A percentile compares a stretch with the other conserved stretches of the same genome.
Evolutionary conservation across 2,113 vertebrate species (phyloP).

Genomic region (Oxyruncus cristatus): DNA sequence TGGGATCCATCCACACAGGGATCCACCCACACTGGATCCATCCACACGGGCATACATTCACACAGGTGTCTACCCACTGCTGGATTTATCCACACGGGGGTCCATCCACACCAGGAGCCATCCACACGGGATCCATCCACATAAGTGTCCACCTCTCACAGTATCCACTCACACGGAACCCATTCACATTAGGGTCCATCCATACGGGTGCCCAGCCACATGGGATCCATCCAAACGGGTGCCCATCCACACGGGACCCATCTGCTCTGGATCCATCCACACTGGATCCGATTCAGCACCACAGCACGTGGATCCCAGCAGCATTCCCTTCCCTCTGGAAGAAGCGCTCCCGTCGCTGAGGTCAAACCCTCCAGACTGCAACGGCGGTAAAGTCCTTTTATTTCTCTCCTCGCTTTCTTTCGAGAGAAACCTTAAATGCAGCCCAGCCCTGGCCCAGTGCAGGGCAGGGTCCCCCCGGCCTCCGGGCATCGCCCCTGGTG

Average conservation of each 20-base stretch:
- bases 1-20: background rate
- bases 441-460: background rate
- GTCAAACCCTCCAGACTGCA: background rate
- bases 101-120: background rate
- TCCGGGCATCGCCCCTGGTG: background rate
- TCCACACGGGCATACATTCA: background rate
- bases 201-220: background rate
- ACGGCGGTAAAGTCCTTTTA: background rate
- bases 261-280: background rate
- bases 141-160: background rate
- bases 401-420: background rate
- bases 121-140: background rate
- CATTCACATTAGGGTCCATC: background rate
- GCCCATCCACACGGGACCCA: background rate
- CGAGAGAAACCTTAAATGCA: background rate
- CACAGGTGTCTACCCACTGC: background rate
- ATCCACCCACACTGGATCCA: background rate
- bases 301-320: background rate
- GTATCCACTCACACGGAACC: background rate
- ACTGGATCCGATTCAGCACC: background rate
- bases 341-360: background rate
- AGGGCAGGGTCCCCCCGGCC: background rate
- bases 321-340: background rate
- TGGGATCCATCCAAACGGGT: background rate
- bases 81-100: background rate